A percentile compares a stretch with the other conserved stretches of the same genome.
Conservation (phyloP, 2,888 invertebrate genomes). For the Phymatocera aterrima region DNA sequence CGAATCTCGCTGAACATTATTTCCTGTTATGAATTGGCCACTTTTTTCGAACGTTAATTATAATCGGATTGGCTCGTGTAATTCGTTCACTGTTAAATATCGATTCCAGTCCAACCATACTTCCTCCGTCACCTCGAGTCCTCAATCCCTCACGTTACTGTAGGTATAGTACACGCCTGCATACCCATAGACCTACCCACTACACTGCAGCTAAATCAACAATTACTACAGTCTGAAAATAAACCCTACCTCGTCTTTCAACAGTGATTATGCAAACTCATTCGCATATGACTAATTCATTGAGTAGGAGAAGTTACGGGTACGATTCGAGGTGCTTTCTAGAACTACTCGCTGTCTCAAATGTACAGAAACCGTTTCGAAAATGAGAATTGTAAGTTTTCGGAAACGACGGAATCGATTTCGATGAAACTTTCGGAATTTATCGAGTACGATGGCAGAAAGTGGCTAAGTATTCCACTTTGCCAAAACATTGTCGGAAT, state of each 20-base stretch:
- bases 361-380: too few relatives aligned
- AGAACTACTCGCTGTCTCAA: too few relatives aligned
- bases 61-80: constrained; percentile 12
- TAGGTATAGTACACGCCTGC: not conserved
- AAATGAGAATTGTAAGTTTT: too few relatives aligned
- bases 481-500: too few relatives aligned
- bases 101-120: constrained; percentile 18
- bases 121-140: too few relatives aligned
- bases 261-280: not conserved
- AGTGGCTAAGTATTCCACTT: too few relatives aligned
- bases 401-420: too few relatives aligned
- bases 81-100: not conserved
- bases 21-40: constrained; percentile 26
- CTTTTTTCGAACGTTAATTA: constrained; percentile 15
- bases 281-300: not conserved
- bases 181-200: not conserved
- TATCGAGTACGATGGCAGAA: too few relatives aligned
- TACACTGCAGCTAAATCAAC: not conserved
- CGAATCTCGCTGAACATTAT: not conserved
- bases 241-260: not conserved
- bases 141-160: too few relatives aligned
- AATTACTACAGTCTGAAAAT: not conserved
- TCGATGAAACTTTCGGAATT: too few relatives aligned
- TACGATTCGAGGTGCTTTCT: too few relatives aligned
- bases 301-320: too few relatives aligned